A percentile compares a stretch with the other conserved stretches of the same genome.
These are phyloP conservation scores for Zygogramma bicolorata DNA, from an alignment of 2,888 invertebrate genomes.

Conservation along the genomic window DNA sequence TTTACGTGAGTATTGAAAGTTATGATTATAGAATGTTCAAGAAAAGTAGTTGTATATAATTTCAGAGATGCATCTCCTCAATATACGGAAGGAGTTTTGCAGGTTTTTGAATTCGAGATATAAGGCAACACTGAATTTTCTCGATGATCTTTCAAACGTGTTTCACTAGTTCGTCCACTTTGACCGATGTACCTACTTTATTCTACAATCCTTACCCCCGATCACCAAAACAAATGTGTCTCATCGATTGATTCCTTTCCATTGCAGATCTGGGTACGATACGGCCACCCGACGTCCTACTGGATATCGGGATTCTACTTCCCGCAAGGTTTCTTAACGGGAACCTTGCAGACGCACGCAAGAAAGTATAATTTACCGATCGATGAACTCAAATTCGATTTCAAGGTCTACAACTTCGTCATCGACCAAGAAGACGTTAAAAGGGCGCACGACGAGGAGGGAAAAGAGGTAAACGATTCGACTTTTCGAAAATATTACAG, in stretches of 20 bases:
- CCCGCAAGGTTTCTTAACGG: slow-evolving; percentile 93
- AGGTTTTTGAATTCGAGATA: too few relatives aligned
- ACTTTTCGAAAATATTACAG: too few relatives aligned
- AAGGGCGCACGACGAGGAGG: slow-evolving; percentile 62
- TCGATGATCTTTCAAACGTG: too few relatives aligned
- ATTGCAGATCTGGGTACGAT: slow-evolving; percentile 76
- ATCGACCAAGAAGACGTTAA: slow-evolving; percentile 79
- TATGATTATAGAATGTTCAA: too few relatives aligned
- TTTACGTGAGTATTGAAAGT: slow-evolving; percentile 70
- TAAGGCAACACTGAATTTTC: too few relatives aligned
- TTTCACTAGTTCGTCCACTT: too few relatives aligned
- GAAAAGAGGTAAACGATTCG: slow-evolving; percentile 62
- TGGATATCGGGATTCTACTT: slow-evolving; percentile 96
- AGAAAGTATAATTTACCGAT: slow-evolving; percentile 88
- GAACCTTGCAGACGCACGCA: slow-evolving; percentile 89
- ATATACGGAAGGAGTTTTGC: too few relatives aligned
- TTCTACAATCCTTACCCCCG: too few relatives aligned
- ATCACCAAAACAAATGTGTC: not conserved
- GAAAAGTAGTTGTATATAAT: too few relatives aligned
- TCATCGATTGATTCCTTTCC: not conserved
- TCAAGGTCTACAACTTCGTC: slow-evolving; percentile 71
- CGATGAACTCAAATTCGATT: slow-evolving; percentile 87
- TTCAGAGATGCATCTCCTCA: too few relatives aligned
- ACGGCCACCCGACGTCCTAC: slow-evolving; percentile 82
- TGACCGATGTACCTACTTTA: too few relatives aligned